These are phyloP conservation scores for Prietella phreatophila DNA, from an alignment of 2,113 vertebrate genomes.

Conservation along the genomic window DNA sequence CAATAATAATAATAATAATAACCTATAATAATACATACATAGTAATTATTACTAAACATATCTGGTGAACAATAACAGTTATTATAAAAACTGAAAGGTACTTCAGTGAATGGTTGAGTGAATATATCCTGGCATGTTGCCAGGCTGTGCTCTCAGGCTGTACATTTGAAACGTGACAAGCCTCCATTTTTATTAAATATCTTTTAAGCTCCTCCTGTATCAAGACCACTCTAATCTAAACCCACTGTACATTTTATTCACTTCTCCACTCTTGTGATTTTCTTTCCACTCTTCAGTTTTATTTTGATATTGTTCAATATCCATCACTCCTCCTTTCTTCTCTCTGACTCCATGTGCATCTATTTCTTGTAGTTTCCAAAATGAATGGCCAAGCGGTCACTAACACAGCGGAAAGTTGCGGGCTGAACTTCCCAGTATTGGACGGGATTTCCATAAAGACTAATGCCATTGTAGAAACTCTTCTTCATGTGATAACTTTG, in stretches of 20 bases:
- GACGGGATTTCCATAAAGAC: conserved; percentile 83
- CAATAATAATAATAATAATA: conserved; percentile 55
- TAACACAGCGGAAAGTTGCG: conserved; percentile 84
- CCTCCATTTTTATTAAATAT: not conserved
- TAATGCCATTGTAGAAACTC: conserved; percentile 86
- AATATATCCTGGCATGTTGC: not conserved
- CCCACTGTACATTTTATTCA: not conserved
- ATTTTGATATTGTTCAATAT: conserved; percentile 11
- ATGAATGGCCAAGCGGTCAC: conserved; percentile 81
- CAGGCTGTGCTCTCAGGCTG: conserved; percentile 1
- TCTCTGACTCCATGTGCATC: conserved; percentile 47
- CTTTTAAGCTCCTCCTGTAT: not conserved
- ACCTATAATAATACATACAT: conserved; percentile 49
- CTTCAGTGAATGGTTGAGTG: conserved; percentile 5
- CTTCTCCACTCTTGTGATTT: not conserved
- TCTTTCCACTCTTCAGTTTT: not conserved
- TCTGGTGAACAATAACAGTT: conserved; percentile 22
- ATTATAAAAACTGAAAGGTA: conserved; percentile 37
- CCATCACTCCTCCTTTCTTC: conserved; percentile 11
- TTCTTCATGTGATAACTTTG: conserved; percentile 81
- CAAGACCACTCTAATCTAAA: not conserved
- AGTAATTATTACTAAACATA: conserved; percentile 45
- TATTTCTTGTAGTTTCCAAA: conserved; percentile 92
- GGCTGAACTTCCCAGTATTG: conserved; percentile 92
- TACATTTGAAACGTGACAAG: conserved; percentile 21